Conservation (phyloP, 1,140 invertebrate genomes). For the Drosophila ficusphila region DNA sequence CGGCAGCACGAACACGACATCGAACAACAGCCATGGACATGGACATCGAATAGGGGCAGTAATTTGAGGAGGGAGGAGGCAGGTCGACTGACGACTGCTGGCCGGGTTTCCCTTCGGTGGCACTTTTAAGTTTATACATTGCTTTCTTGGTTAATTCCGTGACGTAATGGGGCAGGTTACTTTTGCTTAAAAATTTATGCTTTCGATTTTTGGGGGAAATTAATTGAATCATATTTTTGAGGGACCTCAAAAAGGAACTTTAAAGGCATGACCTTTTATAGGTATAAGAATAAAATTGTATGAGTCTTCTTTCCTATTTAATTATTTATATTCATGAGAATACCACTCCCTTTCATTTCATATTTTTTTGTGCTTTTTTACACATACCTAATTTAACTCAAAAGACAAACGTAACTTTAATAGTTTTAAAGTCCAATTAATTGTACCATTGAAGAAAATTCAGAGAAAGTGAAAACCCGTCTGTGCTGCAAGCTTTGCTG, state of each 20-base stretch:
- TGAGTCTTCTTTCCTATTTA: too few relatives aligned
- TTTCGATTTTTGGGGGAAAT: not conserved
- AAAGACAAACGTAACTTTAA: too few relatives aligned
- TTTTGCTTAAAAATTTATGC: slow-evolving; percentile 19
- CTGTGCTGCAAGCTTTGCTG: not conserved
- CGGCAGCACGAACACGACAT: slow-evolving; percentile 50
- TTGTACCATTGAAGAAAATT: not conserved
- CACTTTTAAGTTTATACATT: slow-evolving; percentile 16
- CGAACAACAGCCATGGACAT: slow-evolving; percentile 23
- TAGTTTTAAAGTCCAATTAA: not conserved
- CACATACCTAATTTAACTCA: too few relatives aligned
- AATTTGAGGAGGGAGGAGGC: slow-evolving; percentile 1
- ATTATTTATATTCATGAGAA: too few relatives aligned
- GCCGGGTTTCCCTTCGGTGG: slow-evolving; percentile 6
- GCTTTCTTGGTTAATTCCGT: slow-evolving; percentile 22
- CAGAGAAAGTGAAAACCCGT: slow-evolving; percentile 9
- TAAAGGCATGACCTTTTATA: too few relatives aligned
- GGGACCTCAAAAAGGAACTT: too few relatives aligned
- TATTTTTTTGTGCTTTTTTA: too few relatives aligned
- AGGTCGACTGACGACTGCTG: slow-evolving; percentile 6
- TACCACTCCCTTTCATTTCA: too few relatives aligned
- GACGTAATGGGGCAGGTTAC: slow-evolving; percentile 19
- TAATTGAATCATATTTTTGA: slow-evolving; percentile 4
- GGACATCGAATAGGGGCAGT: slow-evolving; percentile 38
- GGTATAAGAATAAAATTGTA: too few relatives aligned